A percentile compares a stretch with the other conserved stretches of the same genome.
phyloP scores from a whole-genome alignment of 1,140 invertebrate genomes.

The Liolophura sinensis region DNA sequence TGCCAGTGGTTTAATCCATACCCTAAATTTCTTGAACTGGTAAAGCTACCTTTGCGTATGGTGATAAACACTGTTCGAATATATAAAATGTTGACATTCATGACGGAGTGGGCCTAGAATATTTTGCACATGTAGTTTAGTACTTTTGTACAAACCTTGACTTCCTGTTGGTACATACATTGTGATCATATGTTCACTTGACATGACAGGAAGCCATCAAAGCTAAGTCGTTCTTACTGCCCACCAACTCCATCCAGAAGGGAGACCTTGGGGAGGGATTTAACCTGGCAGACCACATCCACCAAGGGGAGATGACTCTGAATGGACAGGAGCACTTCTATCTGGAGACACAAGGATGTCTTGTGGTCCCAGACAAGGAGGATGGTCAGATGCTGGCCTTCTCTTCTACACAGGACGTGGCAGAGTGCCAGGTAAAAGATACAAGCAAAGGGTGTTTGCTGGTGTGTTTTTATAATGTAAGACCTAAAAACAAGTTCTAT shows the following conservation, averaged over 20 bases:
- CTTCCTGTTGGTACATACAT: too few species aligned
- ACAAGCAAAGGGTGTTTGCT: too few species aligned
- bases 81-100: too few species aligned
- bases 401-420: slow-evolving; percentile 80
- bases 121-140: too few species aligned
- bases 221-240: slow-evolving; percentile 17
- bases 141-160: too few species aligned
- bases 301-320: slow-evolving; percentile 70
- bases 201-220: slow-evolving; percentile 31
- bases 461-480: too few species aligned
- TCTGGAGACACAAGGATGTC: slow-evolving; percentile 77
- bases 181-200: neutral
- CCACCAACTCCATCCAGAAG: slow-evolving; percentile 48
- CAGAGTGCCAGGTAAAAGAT: slow-evolving; percentile 67
- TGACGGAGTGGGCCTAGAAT: too few species aligned
- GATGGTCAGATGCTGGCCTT: slow-evolving; percentile 85
- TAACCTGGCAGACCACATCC: slow-evolving; percentile 62
- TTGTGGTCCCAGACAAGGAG: slow-evolving; percentile 78
- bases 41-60: too few species aligned
- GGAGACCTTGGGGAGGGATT: slow-evolving; percentile 75
- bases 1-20: too few species aligned
- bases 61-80: too few species aligned
- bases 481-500: too few species aligned
- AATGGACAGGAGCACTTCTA: slow-evolving; percentile 98
- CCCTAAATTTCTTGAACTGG: too few species aligned